Evolutionary conservation across 2,797 vertebrate species (phyloP), one percentile per base, ranked within the genome.

Genomic region (Melanotaenia trifasciata): DNA sequence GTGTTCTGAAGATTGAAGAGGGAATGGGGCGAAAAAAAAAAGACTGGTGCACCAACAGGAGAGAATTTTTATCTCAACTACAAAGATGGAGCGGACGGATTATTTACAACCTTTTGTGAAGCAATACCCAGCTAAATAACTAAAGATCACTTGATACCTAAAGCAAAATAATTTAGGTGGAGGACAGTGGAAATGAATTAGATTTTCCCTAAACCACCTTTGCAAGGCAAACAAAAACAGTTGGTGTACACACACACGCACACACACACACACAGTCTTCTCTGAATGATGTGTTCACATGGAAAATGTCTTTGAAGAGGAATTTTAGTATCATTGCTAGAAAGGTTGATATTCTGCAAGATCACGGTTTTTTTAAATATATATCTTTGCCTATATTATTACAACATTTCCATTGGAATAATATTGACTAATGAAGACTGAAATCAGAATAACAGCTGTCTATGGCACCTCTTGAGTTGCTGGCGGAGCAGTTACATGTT

Each of bases 401-500:
- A 20, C 1, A 38, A 26, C 59, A 43, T 22, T 57, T 71, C 35
- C 36, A 20, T 9, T 24, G n/a, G 33, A 57, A 57, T 12, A 22
- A 67, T 56, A 66, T 16, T 45, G 63, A 72, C 30, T 43, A 35
- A 54, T 54, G 22, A 70, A 43, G 38, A 16, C 28, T 24, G 24
- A 63, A 64, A 71, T 36, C 5, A 43, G 36, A 12, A 79, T 58
- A 66, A 36, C 20, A 45, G 28, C 78, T 1, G 26, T 80, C 76
- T 79, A 85, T 89, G 89, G 90, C 88, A 86, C 84, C 74, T 80
- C 61, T 73, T 78, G 80, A 24, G 70, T 70, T 80, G 53, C 83
- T 86, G 78, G 68, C 50, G 65, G 64, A 38, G 24, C 40, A 16
- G 24, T 66, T 16, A 33, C 64, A 36, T 60, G 63, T 28, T 61